Percentiles rank a stretch among this genome's conserved stretches.
Conservation (phyloP, 2,888 invertebrate genomes). For the Ectemnius lituratus region DNA sequence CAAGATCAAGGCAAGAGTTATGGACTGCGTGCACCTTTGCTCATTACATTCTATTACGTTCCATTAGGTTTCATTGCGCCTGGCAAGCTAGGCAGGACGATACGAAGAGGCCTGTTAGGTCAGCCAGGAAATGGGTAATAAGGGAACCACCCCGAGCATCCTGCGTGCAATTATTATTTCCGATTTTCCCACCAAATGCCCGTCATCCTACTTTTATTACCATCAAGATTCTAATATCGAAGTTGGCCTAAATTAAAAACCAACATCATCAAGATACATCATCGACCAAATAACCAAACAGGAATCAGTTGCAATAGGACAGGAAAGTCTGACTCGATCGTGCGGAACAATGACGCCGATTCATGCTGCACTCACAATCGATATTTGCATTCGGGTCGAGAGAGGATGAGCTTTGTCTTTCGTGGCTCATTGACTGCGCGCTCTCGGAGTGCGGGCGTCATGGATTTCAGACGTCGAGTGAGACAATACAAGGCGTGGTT, state of each 20-base stretch:
- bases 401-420: too few species aligned
- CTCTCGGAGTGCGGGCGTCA: not conserved
- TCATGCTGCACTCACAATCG: too few species aligned
- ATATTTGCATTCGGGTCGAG: too few species aligned
- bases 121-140: slow-evolving; percentile 57
- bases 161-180: slow-evolving; percentile 47
- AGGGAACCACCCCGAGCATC: slow-evolving; percentile 43
- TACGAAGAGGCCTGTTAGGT: slow-evolving; percentile 50
- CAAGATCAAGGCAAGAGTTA: slow-evolving; percentile 50
- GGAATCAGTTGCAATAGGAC: too few species aligned
- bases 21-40: slow-evolving; percentile 49
- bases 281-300: too few species aligned
- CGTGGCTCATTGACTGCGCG: not conserved
- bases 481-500: slow-evolving; percentile 58
- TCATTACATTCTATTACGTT: slow-evolving; percentile 59
- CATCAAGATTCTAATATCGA: too few species aligned
- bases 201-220: too few species aligned
- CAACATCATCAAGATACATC: too few species aligned
- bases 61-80: slow-evolving; percentile 58
- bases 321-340: too few species aligned
- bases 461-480: slow-evolving; percentile 23
- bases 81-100: slow-evolving; percentile 35
- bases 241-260: too few species aligned
- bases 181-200: not conserved
- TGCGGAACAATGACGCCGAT: too few species aligned